phyloP scores from a whole-genome alignment of 2,888 invertebrate species.

The Meandrusa payeni region DNA sequence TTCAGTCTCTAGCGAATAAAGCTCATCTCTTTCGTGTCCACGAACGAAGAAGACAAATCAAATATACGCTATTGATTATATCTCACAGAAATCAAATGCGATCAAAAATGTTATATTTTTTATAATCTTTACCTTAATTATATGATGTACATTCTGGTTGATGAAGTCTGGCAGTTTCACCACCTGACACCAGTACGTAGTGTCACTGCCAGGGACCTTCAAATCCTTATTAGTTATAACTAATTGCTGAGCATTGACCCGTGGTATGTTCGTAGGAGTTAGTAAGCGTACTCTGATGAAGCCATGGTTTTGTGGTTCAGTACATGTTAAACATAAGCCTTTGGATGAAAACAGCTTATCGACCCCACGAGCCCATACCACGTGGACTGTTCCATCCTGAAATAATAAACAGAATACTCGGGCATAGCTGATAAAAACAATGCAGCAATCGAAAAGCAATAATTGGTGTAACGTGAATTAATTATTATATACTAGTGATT shows the following conservation, averaged over 20 bases:
- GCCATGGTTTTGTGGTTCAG: slow-evolving; percentile 80
- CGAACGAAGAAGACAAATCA: too few species aligned
- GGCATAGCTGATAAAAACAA: too few species aligned
- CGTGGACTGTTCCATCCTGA: slow-evolving; percentile 93
- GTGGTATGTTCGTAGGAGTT: slow-evolving; percentile 58
- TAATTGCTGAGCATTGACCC: slow-evolving; percentile 75
- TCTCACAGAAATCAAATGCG: too few species aligned
- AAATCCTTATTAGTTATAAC: slow-evolving; percentile 84
- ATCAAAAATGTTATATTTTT: too few species aligned
- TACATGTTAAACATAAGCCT: slow-evolving; percentile 82
- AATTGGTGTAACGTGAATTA: too few species aligned
- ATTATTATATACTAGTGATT: too few species aligned
- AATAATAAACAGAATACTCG: too few species aligned
- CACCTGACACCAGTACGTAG: slow-evolving; percentile 98
- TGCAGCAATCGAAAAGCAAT: too few species aligned
- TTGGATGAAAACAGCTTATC: slow-evolving; percentile 85
- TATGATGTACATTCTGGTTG: slow-evolving; percentile 85
- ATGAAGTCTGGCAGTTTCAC: slow-evolving; percentile 87
- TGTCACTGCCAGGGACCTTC: slow-evolving; percentile 90
- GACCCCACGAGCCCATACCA: slow-evolving; percentile 91
- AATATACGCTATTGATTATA: too few species aligned
- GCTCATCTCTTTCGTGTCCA: too few species aligned
- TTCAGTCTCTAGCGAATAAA: too few species aligned
- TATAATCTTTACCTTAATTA: slow-evolving; percentile 83
- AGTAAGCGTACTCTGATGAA: slow-evolving; percentile 89